Evolutionary conservation across 2,888 invertebrate species (phyloP), one percentile per base, ranked within the genome.

Genomic region (Oxyteleia sp.): DNA sequence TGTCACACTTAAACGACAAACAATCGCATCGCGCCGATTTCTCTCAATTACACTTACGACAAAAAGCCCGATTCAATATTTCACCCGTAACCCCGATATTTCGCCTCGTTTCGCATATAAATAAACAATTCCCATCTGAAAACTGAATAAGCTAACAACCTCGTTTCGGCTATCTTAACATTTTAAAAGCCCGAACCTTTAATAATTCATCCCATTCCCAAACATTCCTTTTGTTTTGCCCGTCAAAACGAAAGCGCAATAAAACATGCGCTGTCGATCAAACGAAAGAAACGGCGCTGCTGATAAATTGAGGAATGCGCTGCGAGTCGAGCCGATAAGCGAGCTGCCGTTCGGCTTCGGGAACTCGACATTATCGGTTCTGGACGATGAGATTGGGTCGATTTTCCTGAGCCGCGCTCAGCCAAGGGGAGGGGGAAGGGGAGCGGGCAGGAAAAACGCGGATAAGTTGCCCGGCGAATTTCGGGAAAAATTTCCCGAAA

Each of bases 221-320:
- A 23, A 47, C 47, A 32, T 55, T 64, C 16, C 66, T 69, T 69
- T 78, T 78, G 79, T 64, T 71, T 79, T 23, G 49, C 38, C 66
- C 66, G 80, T 80, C 80, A 68, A 68, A 74, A 72, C 13, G 64
- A 45, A 66, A 72, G 45, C 29, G 69, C 72, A 80, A 80, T 68
- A 80, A 80, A 80, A 80, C 66, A 80, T 68, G 72, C 18, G 45
- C 72, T 38, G 80, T 80, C 80, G 80, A 74, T 80, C 80, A 80
- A 74, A 74, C 72, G 80, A 68, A 80, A 72, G 59, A 59, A 75
- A 45, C 66, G 59, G 66, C 68, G 61, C 32, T 29, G 64, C 63
- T 74, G 80, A 81, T 81, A 81, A 81, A 81, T 68, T 68, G 74
- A 74, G 72, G 74, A 81, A 81, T 81, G 75, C 26, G 64, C 35